phyloP scores from a whole-genome alignment of 2,888 invertebrate species.

The Sinopyrophorus schimmeli region DNA sequence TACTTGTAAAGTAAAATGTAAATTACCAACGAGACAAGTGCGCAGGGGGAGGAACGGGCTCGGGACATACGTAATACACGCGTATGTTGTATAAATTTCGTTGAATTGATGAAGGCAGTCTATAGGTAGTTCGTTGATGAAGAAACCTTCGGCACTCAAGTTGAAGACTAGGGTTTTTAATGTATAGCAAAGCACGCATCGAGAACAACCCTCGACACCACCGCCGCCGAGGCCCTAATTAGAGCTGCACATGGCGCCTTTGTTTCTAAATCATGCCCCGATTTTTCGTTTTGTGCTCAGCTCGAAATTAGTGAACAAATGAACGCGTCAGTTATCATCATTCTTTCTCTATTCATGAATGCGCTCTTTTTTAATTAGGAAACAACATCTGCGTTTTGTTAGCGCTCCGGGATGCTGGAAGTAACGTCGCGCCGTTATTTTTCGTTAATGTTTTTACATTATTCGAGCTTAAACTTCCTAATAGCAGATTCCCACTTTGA shows the following conservation, averaged over 20 bases:
- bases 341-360: constrained; percentile 24
- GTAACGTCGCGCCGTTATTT: constrained; percentile 10
- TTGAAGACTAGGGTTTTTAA: constrained; percentile 28
- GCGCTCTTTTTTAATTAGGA: constrained; percentile 53
- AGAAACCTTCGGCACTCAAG: constrained; percentile 22
- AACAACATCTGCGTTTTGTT: constrained; percentile 53
- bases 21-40: constrained; percentile 24
- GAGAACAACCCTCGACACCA: constrained; percentile 29
- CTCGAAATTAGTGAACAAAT: constrained; percentile 42
- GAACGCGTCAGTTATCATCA: constrained; percentile 35
- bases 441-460: constrained; percentile 24
- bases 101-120: constrained; percentile 25
- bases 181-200: constrained; percentile 30
- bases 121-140: constrained; percentile 27
- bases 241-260: constrained; percentile 34
- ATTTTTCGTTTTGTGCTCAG: constrained; percentile 37
- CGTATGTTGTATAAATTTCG: too few relatives aligned
- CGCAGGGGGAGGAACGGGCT: constrained; percentile 16
- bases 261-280: constrained; percentile 32
- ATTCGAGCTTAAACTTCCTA: constrained; percentile 41
- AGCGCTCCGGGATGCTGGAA: constrained; percentile 32
- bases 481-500: constrained; percentile 55
- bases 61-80: too few relatives aligned
- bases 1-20: constrained; percentile 25
- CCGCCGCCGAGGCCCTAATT: constrained; percentile 28